Evolutionary conservation across 2,113 vertebrate species (phyloP).

Genomic region (Panthera tigris): DNA sequence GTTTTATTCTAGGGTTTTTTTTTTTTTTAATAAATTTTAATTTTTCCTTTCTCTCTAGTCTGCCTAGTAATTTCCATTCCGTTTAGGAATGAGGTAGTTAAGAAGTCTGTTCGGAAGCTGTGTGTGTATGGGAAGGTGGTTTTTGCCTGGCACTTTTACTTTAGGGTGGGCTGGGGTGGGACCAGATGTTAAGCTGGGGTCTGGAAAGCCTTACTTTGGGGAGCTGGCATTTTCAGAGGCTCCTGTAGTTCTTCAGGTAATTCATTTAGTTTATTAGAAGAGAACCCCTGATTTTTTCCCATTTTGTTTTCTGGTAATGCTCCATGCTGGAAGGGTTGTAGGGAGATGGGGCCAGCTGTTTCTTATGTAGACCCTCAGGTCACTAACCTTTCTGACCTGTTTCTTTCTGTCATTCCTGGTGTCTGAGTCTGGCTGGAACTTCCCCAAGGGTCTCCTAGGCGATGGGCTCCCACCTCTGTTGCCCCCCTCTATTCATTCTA

Average conservation of each 20-base stretch:
- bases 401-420: not conserved
- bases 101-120: not conserved
- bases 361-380: not conserved
- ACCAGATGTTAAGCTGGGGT: not conserved
- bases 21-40: not conserved
- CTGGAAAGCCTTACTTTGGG: not conserved
- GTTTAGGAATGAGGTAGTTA: not conserved
- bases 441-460: not conserved
- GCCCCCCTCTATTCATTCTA: not conserved
- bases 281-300: not conserved
- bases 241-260: not conserved
- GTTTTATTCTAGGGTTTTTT: not conserved
- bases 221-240: not conserved
- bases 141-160: not conserved
- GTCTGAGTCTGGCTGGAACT: not conserved
- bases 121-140: not conserved
- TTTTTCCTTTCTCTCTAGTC: not conserved
- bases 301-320: not conserved
- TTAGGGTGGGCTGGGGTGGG: not conserved
- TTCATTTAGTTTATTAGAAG: conserved; percentile 21
- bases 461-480: not conserved
- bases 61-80: conserved; percentile 1
- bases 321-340: not conserved
- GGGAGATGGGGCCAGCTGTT: not conserved
- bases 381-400: not conserved